These are phyloP conservation scores for Macrotis lagotis DNA, from an alignment of 2,113 vertebrate genomes.

Conservation along the genomic window DNA sequence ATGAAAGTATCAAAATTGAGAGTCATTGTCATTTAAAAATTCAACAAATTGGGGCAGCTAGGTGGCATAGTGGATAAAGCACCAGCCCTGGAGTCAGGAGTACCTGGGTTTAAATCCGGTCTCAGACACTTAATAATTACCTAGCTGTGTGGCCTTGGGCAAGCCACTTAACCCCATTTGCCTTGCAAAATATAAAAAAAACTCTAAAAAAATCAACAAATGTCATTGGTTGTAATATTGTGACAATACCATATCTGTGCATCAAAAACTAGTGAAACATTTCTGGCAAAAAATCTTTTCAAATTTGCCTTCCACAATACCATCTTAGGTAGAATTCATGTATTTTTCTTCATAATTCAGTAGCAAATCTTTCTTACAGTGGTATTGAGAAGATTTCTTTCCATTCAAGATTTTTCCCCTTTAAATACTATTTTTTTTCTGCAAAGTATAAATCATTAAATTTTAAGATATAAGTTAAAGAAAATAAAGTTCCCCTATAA, in stretches of 20 bases:
- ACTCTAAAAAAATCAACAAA: no score
- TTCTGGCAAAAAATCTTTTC: not conserved
- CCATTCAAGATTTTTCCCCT: not conserved
- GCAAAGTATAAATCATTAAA: no score
- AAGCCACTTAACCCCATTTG: no score
- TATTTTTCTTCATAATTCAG: not conserved
- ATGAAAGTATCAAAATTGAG: not conserved
- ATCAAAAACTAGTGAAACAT: not conserved
- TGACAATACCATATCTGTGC: not conserved
- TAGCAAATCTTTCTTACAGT: not conserved
- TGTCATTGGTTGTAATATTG: not conserved
- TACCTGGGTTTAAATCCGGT: no score
- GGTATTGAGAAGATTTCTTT: not conserved
- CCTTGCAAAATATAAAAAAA: no score
- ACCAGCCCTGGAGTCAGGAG: no score
- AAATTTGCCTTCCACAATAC: not conserved
- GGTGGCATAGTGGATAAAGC: no score
- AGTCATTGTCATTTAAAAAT: not conserved
- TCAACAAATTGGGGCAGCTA: no score
- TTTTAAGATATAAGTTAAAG: not conserved
- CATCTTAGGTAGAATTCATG: not conserved
- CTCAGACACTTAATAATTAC: no score
- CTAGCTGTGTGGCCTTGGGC: no score
- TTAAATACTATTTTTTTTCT: not conserved
- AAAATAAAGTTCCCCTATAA: not conserved